Percentiles rank a stretch among this genome's conserved stretches.
These are phyloP conservation scores for Zosterops lateralis DNA, from an alignment of 2,113 vertebrate genomes.

Conservation along the genomic window DNA sequence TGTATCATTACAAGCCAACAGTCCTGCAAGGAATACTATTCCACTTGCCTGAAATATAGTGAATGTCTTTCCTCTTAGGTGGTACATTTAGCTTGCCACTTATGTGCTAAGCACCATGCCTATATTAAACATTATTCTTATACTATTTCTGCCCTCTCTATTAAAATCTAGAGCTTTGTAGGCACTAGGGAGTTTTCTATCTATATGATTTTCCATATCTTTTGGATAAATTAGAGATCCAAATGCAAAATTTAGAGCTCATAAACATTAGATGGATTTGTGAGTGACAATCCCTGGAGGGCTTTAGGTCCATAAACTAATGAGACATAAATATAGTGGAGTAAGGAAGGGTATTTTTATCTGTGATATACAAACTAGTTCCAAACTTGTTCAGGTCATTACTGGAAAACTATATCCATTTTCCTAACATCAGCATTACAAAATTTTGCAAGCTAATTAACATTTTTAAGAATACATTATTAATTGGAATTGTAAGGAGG, in stretches of 20 bases:
- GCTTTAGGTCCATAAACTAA: constrained; percentile 65
- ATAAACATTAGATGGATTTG: constrained; percentile 64
- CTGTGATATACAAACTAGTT: constrained; percentile 51
- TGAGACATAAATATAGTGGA: constrained; percentile 66
- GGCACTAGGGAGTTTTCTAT: constrained; percentile 57
- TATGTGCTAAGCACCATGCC: constrained; percentile 45
- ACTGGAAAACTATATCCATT: constrained; percentile 24
- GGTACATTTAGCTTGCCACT: not conserved
- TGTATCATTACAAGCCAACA: not conserved
- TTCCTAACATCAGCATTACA: constrained; percentile 1
- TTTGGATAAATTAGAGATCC: constrained; percentile 64
- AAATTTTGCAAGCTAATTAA: constrained; percentile 1
- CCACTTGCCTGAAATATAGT: not conserved
- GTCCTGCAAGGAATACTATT: not conserved
- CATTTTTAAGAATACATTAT: not conserved
- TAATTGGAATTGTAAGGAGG: not conserved
- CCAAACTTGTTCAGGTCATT: constrained; percentile 48
- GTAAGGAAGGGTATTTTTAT: constrained; percentile 58
- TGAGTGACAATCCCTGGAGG: constrained; percentile 72
- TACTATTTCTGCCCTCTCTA: constrained; percentile 52
- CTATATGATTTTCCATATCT: constrained; percentile 49
- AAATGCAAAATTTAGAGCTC: constrained; percentile 64
- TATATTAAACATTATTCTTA: constrained; percentile 41
- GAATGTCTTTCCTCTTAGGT: constrained; percentile 10
- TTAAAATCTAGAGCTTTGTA: constrained; percentile 60